Evolutionary conservation across 1,140 invertebrate species (phyloP).

Genomic region (Leptinotarsa defecta): DNA sequence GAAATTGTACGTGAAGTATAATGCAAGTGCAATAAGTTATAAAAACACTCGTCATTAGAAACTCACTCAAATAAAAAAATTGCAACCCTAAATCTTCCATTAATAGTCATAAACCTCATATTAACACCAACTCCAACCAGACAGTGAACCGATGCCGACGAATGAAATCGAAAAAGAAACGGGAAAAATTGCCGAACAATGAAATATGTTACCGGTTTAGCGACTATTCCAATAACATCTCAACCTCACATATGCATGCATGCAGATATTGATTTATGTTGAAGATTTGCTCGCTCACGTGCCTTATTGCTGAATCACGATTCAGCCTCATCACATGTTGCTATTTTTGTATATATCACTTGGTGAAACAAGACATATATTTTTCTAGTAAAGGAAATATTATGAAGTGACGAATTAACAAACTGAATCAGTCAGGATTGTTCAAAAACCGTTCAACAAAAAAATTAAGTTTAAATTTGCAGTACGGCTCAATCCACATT

Average conservation of each 20-base stretch:
- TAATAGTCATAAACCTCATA: not conserved
- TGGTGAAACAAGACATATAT: too few relatives aligned
- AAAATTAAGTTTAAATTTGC: too few relatives aligned
- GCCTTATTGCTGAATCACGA: not conserved
- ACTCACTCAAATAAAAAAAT: not conserved
- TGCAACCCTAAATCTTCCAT: not conserved
- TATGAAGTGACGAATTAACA: too few relatives aligned
- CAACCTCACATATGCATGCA: constrained; percentile 4
- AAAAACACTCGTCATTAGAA: too few relatives aligned
- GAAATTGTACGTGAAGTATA: too few relatives aligned
- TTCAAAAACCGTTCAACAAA: too few relatives aligned
- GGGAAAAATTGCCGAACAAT: not conserved
- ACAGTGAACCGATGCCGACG: not conserved
- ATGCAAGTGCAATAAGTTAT: too few relatives aligned
- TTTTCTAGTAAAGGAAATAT: too few relatives aligned
- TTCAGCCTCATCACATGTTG: constrained; percentile 2
- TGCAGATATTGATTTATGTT: constrained; percentile 4
- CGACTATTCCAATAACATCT: constrained; percentile 8
- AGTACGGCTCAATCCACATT: too few relatives aligned
- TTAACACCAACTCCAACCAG: not conserved
- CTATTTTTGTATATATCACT: not conserved
- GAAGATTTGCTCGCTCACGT: not conserved
- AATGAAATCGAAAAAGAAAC: not conserved
- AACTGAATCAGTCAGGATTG: too few relatives aligned
- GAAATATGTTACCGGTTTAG: constrained; percentile 5